Conservation (phyloP, 2,113 vertebrate genomes). For the Cairina moschata region DNA sequence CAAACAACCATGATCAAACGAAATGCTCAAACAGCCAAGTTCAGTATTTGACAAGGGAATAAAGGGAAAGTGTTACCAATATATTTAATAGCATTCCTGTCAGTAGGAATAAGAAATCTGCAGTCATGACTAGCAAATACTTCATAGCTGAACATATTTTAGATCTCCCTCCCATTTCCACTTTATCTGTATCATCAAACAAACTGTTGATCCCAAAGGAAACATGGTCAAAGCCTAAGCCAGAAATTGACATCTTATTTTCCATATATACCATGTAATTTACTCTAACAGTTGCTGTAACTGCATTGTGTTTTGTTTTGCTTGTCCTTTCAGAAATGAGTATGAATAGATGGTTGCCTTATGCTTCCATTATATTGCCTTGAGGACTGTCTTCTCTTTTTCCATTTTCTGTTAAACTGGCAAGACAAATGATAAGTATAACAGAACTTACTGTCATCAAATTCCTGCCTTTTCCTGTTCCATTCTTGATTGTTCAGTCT, state of each 20-base stretch:
- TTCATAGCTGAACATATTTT: background rate
- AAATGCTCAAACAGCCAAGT: background rate
- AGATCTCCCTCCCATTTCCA: background rate
- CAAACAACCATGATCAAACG: background rate
- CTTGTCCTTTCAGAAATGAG: background rate
- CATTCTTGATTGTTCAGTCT: background rate
- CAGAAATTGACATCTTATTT: background rate
- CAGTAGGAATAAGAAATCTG: background rate
- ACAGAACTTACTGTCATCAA: background rate
- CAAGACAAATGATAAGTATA: slow-evolving; percentile 4
- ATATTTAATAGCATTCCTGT: background rate
- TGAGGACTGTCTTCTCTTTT: background rate
- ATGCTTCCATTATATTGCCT: background rate
- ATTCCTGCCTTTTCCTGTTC: background rate
- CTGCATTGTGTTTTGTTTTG: background rate
- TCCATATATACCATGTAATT: background rate
- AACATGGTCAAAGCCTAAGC: background rate
- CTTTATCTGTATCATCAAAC: background rate
- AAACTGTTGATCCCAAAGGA: background rate
- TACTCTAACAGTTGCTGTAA: background rate
- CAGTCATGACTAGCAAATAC: background rate
- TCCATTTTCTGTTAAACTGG: background rate
- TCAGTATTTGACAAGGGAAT: background rate
- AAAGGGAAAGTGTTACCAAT: background rate
- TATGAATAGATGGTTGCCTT: background rate